These are phyloP conservation scores for Rhinopomastus cyanomelas DNA, from an alignment of 2,113 vertebrate genomes.

Conservation along the genomic window DNA sequence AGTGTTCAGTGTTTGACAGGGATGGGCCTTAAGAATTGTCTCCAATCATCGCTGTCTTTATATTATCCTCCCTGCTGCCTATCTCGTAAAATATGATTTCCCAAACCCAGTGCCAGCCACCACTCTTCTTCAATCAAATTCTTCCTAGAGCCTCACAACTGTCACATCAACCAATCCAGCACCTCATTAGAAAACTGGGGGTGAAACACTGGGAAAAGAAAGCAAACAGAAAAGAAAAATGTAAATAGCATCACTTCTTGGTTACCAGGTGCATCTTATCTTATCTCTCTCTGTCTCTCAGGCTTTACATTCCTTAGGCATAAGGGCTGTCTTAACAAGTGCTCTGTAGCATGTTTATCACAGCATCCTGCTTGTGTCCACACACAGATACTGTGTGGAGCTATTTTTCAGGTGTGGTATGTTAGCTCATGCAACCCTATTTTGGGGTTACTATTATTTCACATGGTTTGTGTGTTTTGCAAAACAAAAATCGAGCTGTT, in stretches of 20 bases:
- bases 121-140: slow-evolving; percentile 28
- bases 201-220: slow-evolving; percentile 41
- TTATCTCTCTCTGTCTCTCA: slow-evolving; percentile 50
- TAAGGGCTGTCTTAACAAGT: slow-evolving; percentile 41
- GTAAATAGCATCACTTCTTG: slow-evolving; percentile 55
- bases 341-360: slow-evolving; percentile 27
- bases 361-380: neutral
- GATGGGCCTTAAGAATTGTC: neutral
- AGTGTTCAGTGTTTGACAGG: slow-evolving; percentile 21
- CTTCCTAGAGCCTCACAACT: neutral
- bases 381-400: neutral
- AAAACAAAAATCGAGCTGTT: neutral
- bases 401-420: neutral
- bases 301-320: slow-evolving; percentile 43
- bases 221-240: slow-evolving; percentile 63
- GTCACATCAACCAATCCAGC: slow-evolving; percentile 46
- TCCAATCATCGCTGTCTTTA: slow-evolving; percentile 3
- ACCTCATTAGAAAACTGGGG: slow-evolving; percentile 59
- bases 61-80: slow-evolving; percentile 35
- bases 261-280: slow-evolving; percentile 66
- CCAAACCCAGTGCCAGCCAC: slow-evolving; percentile 31
- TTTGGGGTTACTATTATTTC: neutral
- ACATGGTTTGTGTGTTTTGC: neutral
- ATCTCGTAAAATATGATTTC: neutral
- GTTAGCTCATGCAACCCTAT: neutral